Conservation (phyloP, 2,888 invertebrate genomes). For the Hirtodrosophila histrioides region DNA sequence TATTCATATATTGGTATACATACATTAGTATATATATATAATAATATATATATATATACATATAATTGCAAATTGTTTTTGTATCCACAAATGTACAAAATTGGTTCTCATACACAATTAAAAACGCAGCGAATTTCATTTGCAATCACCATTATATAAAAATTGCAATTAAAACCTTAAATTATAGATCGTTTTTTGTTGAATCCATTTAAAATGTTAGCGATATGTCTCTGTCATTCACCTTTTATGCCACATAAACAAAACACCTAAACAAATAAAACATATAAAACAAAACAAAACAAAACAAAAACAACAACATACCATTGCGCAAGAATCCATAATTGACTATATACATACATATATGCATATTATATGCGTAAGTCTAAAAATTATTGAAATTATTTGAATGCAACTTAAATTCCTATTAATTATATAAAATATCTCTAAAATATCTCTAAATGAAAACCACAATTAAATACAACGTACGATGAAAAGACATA, state of each 20-base stretch:
- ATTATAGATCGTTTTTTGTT: constrained; percentile 64
- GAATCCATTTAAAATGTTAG: constrained; percentile 59
- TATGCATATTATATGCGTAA: constrained; percentile 63
- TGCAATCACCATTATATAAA: constrained; percentile 55
- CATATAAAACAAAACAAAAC: not conserved
- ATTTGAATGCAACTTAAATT: constrained; percentile 79
- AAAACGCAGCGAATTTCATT: constrained; percentile 74
- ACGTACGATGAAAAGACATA: constrained; percentile 62
- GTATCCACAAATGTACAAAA: constrained; percentile 72
- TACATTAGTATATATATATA: constrained; percentile 23
- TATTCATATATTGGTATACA: constrained; percentile 40
- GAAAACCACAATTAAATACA: constrained; percentile 71
- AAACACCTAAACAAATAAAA: constrained; percentile 1
- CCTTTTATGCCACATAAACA: constrained; percentile 67
- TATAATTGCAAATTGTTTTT: constrained; percentile 45
- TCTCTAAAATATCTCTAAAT: constrained; percentile 71
- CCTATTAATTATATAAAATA: constrained; percentile 80
- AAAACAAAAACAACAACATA: not conserved
- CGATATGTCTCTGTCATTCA: constrained; percentile 62
- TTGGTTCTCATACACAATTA: constrained; percentile 77
- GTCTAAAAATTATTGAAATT: constrained; percentile 66
- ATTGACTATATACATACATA: constrained; percentile 62
- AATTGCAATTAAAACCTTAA: constrained; percentile 60
- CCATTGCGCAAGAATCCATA: constrained; percentile 42
- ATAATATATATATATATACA: constrained; percentile 19